These are phyloP conservation scores for Entelurus aequoreus DNA, from an alignment of 2,113 vertebrate species.

Conservation along the genomic window DNA sequence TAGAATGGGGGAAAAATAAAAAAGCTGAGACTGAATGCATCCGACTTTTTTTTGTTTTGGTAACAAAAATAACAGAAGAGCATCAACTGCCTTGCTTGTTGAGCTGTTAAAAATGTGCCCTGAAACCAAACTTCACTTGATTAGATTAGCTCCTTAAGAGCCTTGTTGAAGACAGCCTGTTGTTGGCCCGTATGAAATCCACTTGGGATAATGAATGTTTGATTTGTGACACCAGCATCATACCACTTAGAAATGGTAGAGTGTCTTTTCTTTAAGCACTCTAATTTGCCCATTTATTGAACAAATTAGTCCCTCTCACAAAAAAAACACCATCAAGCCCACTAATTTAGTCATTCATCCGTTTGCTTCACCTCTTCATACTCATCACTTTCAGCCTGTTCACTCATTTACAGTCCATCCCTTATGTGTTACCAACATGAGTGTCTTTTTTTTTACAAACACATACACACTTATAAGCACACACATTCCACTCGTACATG, in stretches of 20 bases:
- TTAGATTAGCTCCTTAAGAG: conserved; percentile 8
- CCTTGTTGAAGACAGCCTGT: neutral
- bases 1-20: too few relatives aligned
- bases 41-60: neutral
- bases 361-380: neutral
- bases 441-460: neutral
- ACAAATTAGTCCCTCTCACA: neutral
- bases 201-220: conserved; percentile 11
- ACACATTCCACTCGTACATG: neutral
- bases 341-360: neutral
- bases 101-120: conserved; percentile 1
- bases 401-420: too few relatives aligned
- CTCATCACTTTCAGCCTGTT: neutral
- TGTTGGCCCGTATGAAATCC: conserved; percentile 8
- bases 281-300: conserved; percentile 10
- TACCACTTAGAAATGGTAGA: conserved; percentile 4
- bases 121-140: conserved; percentile 3
- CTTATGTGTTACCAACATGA: neutral
- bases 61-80: neutral
- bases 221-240: conserved; percentile 8
- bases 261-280: conserved; percentile 5
- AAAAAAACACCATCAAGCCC: neutral
- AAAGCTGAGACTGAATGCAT: too few relatives aligned
- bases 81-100: neutral
- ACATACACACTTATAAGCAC: neutral